Evolutionary conservation across 2,797 vertebrate genomes (phyloP).

Genomic region (Halcyon leucocephala): DNA sequence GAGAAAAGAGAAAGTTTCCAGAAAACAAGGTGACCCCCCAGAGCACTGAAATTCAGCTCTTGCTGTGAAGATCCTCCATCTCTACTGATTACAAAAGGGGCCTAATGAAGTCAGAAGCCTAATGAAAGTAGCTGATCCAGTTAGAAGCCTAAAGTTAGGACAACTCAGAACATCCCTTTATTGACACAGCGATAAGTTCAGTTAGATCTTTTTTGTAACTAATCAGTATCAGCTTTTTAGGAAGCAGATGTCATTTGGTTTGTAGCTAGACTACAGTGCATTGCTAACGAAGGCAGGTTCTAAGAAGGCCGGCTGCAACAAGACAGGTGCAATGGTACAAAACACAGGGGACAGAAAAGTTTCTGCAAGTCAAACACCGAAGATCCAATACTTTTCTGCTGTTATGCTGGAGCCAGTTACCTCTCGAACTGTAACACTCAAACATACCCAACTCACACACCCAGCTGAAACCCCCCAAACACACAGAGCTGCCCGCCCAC

Average conservation of each 20-base stretch:
- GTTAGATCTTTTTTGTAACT: neutral
- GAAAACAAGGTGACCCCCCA: neutral
- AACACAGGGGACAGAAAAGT: neutral
- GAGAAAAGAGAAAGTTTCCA: fast-evolving
- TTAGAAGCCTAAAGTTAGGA: neutral
- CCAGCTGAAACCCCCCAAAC: neutral
- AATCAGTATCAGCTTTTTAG: neutral
- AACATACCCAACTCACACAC: neutral
- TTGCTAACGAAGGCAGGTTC: neutral
- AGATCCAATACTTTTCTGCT: neutral
- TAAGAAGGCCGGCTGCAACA: neutral
- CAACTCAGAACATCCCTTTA: neutral
- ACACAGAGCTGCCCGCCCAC: neutral
- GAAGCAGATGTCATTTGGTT: neutral
- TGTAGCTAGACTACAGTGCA: fast-evolving
- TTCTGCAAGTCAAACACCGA: neutral
- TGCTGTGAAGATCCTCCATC: neutral
- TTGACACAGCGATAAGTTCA: neutral
- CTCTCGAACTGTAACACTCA: neutral
- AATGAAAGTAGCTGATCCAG: neutral
- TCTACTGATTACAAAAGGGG: neutral
- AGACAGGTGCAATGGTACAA: neutral
- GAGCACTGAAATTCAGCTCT: neutral
- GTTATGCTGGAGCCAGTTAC: neutral
- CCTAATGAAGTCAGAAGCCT: neutral